Conservation (phyloP, 2,888 invertebrate genomes). For the Drosophila pegasa region DNA sequence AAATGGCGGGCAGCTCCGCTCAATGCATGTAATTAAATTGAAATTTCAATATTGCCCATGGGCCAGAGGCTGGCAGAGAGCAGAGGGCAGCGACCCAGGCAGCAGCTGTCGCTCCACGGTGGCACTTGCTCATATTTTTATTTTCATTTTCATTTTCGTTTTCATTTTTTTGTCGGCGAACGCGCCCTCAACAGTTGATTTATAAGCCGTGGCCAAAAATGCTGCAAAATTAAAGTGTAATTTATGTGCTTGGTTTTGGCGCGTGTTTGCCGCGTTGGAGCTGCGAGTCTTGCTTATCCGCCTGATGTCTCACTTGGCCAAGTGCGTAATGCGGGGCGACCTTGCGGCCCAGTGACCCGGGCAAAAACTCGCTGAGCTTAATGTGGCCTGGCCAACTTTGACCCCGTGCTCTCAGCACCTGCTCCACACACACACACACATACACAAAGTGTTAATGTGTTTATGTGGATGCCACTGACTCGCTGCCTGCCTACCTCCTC, state of each 20-base stretch:
- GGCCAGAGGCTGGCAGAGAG: slow-evolving; percentile 13
- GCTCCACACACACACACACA: slow-evolving; percentile 56
- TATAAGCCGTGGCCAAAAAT: slow-evolving; percentile 84
- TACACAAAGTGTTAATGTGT: slow-evolving; percentile 74
- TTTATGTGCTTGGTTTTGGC: slow-evolving; percentile 78
- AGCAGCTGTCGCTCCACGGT: slow-evolving; percentile 55
- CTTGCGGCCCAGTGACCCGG: slow-evolving; percentile 54
- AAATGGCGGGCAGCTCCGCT: slow-evolving; percentile 38
- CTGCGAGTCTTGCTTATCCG: slow-evolving; percentile 65
- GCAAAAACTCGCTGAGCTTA: slow-evolving; percentile 51
- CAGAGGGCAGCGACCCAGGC: slow-evolving; percentile 7
- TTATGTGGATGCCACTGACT: slow-evolving; percentile 62
- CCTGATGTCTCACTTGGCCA: slow-evolving; percentile 54
- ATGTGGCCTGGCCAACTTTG: slow-evolving; percentile 70
- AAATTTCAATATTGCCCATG: slow-evolving; percentile 77
- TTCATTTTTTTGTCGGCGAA: slow-evolving; percentile 7
- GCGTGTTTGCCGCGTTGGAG: slow-evolving; percentile 46
- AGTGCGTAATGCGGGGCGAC: slow-evolving; percentile 71
- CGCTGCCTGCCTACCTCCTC: slow-evolving; percentile 28
- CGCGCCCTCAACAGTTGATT: slow-evolving; percentile 66
- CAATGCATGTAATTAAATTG: slow-evolving; percentile 78
- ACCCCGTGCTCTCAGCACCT: slow-evolving; percentile 51
- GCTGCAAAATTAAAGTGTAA: slow-evolving; percentile 83
- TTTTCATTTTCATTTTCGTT: slow-evolving; percentile 23
- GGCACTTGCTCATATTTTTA: slow-evolving; percentile 51